Conservation (phyloP, 1,140 invertebrate genomes). For the Procambarus virginalis region DNA sequence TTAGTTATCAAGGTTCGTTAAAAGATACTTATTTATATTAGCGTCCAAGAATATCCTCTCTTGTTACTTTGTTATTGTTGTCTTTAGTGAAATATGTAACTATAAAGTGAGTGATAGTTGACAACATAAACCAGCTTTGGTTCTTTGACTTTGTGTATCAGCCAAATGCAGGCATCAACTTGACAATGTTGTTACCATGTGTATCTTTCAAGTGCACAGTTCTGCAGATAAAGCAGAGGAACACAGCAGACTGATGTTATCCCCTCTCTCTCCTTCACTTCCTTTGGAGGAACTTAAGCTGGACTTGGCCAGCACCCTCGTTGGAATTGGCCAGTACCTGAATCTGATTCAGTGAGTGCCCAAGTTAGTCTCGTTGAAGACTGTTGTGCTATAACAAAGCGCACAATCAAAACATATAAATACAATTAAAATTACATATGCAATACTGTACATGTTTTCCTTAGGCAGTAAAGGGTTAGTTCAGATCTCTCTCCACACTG, state of each 20-base stretch:
- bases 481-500: not conserved
- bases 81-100: constrained; percentile 14
- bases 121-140: constrained; percentile 20
- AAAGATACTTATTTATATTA: constrained; percentile 28
- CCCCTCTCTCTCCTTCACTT: not conserved
- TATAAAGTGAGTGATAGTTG: constrained; percentile 10
- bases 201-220: not conserved
- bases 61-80: constrained; percentile 42
- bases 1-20: constrained; percentile 32
- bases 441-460: not conserved
- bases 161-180: not conserved
- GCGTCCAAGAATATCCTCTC: constrained; percentile 28
- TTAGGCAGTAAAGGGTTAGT: not conserved
- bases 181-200: not conserved
- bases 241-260: not conserved
- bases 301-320: no score
- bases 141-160: not conserved
- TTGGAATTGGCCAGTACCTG: not conserved
- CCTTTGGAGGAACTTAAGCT: no score
- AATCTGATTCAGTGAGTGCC: not conserved
- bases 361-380: not conserved
- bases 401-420: constrained; percentile 1
- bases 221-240: not conserved
- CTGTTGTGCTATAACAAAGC: not conserved
- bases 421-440: not conserved